phyloP scores from a whole-genome alignment of 2,888 invertebrate genomes.

The Drosophila paranaensis region DNA sequence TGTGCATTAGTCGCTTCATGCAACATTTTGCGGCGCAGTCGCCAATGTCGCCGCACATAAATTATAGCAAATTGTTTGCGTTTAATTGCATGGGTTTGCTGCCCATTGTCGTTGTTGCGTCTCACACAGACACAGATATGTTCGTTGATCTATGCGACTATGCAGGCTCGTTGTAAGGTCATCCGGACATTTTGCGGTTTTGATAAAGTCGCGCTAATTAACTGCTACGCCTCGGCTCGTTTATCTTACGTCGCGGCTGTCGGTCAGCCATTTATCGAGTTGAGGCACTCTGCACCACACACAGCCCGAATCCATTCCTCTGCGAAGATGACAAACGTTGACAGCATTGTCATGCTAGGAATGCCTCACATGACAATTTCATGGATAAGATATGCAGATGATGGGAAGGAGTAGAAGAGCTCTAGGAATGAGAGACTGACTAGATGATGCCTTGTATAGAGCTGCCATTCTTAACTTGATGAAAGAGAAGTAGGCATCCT shows the following conservation, averaged over 20 bases:
- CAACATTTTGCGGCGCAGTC: constrained; percentile 51
- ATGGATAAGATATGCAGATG: neutral
- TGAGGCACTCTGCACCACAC: constrained; percentile 22
- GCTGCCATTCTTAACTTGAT: neutral
- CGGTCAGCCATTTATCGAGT: constrained; percentile 48
- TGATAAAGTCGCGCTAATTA: constrained; percentile 75
- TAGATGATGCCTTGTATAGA: neutral
- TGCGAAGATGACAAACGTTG: constrained; percentile 54
- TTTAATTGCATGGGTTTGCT: constrained; percentile 69
- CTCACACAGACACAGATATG: constrained; percentile 23
- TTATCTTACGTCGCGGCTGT: constrained; percentile 60
- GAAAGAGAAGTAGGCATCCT: too few relatives aligned
- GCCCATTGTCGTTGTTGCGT: constrained; percentile 41
- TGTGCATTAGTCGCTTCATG: constrained; percentile 70
- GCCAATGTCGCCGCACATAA: constrained; percentile 65
- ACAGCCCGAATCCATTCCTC: constrained; percentile 31
- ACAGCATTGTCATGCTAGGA: constrained; percentile 38
- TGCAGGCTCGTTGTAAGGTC: constrained; percentile 11
- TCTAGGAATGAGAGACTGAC: neutral
- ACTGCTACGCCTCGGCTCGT: constrained; percentile 64
- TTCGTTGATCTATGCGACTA: constrained; percentile 2
- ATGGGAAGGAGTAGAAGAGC: too few relatives aligned
- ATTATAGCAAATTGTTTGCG: constrained; percentile 79
- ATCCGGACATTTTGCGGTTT: constrained; percentile 28
- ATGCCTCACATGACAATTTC: neutral